Evolutionary conservation across 2,888 invertebrate species (phyloP), one percentile per base, ranked within the genome.

Genomic region (Marasmarcha lunaedactyla): DNA sequence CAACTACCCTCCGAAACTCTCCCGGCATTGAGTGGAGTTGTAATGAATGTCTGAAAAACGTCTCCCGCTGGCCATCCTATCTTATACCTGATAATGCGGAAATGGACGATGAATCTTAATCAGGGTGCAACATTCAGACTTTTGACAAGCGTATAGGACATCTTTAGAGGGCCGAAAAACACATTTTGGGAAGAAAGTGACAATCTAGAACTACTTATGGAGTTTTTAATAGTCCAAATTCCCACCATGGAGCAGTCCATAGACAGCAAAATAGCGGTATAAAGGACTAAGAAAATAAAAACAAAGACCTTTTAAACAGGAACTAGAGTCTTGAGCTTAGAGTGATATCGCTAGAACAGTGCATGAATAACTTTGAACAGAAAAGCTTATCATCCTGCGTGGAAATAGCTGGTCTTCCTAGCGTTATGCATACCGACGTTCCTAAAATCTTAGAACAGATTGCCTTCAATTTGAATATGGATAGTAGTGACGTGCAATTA

Each of bases 291-390:
- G 46, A 53, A 49, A 34, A 34, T 7, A 34, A 34, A 34, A 49
- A 53, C 30, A 35, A 41, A 20, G 51, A 51, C 10, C 35, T 46
- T 1, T 14, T 36, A 7, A 48, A 48, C 13, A 47, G 41, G 44
- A 52, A 52, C 12, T 51, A 49, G 34, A 46, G 52, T 15, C 14
- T 52, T 1, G 50, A 51, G 15, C 35, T 47, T 2, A 37, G 48
- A 13, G 36, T 52, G 1, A 9, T 35, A 2, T 43, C 33, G 1
- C 15, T 52, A 1, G 50, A 50, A 42, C 47, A 49, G 37, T 34
- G 33, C 4, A 10, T 44, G 3, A 43, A 42, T 6, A 15, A 7
- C 1, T 25, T 42, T n/a, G 49, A 51, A 14, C 50, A 51, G 36
- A 45, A 44, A 25, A 10, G 26, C 1, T 38, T 54, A 2, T 35